Percentiles rank a stretch among this genome's conserved stretches.
Conservation (phyloP, 1,140 invertebrate species). For the Hyles euphorbiae region DNA sequence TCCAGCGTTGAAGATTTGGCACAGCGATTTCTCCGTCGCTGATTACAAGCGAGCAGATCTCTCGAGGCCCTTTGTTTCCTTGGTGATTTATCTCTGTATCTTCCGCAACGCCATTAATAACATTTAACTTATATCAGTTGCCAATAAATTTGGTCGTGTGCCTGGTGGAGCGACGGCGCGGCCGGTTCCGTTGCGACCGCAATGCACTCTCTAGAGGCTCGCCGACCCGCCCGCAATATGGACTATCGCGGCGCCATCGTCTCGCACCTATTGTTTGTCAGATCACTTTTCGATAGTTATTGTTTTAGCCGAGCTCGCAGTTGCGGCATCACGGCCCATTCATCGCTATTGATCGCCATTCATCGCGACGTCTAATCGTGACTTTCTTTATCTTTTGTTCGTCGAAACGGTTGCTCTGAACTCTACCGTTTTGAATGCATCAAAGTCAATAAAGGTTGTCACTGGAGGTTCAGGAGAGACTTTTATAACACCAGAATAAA, state of each 20-base stretch:
- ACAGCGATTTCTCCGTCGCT: too few relatives aligned
- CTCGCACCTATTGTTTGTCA: slow-evolving; percentile 5
- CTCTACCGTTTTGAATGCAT: neutral
- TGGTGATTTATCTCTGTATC: too few relatives aligned
- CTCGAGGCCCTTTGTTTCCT: too few relatives aligned
- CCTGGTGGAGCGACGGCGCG: too few relatives aligned
- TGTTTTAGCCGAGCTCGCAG: neutral
- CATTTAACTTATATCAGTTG: too few relatives aligned
- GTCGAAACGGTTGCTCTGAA: neutral
- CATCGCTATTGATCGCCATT: neutral
- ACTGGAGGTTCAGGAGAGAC: slow-evolving; percentile 12
- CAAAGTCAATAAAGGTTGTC: neutral
- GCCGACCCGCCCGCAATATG: neutral
- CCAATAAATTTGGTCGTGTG: too few relatives aligned
- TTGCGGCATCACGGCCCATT: neutral
- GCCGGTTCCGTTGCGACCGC: too few relatives aligned
- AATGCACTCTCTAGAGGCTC: too few relatives aligned
- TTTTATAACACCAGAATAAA: slow-evolving; percentile 38
- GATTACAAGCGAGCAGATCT: too few relatives aligned
- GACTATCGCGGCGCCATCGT: slow-evolving; percentile 7
- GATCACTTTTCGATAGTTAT: neutral
- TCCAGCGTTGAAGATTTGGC: too few relatives aligned
- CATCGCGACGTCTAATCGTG: slow-evolving; percentile 5
- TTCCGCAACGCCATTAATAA: too few relatives aligned
- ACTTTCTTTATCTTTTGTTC: slow-evolving; percentile 4